Percentiles rank a stretch among this genome's conserved stretches.
Conservation (phyloP, 2,888 invertebrate species). For the Drosophila neotestacea region DNA sequence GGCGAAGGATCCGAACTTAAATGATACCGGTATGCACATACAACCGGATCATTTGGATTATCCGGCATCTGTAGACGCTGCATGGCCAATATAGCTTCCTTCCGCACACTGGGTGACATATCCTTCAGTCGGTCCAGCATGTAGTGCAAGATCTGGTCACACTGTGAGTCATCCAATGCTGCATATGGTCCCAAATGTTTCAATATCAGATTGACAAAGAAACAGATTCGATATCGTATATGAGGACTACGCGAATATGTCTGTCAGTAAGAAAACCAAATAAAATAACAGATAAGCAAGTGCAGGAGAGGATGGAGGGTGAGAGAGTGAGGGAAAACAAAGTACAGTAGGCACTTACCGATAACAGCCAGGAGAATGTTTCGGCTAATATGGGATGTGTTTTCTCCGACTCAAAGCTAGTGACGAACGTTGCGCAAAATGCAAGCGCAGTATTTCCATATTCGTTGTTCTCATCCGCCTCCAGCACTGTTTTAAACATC, state of each 20-base stretch:
- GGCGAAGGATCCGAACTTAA: slow-evolving; percentile 91
- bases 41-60: slow-evolving; percentile 91
- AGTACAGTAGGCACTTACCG: slow-evolving; percentile 58
- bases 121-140: slow-evolving; percentile 91
- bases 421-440: slow-evolving; percentile 90
- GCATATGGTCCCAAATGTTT: slow-evolving; percentile 91
- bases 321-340: neutral
- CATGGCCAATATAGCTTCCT: slow-evolving; percentile 92
- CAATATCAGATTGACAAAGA: slow-evolving; percentile 91
- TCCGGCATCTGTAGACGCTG: slow-evolving; percentile 92
- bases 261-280: slow-evolving; percentile 60
- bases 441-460: slow-evolving; percentile 89
- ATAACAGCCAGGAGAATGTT: slow-evolving; percentile 80
- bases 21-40: slow-evolving; percentile 90
- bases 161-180: slow-evolving; percentile 91
- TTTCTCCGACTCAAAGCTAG: slow-evolving; percentile 87
- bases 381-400: slow-evolving; percentile 81
- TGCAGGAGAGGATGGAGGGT: neutral
- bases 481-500: slow-evolving; percentile 88
- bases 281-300: neutral
- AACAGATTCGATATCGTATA: slow-evolving; percentile 91
- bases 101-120: slow-evolving; percentile 90
- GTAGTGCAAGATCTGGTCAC: slow-evolving; percentile 89
- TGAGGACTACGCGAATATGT: slow-evolving; percentile 86
- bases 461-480: slow-evolving; percentile 89